phyloP scores from a whole-genome alignment of 1,140 invertebrate species.

The Diabrotica virgifera region DNA sequence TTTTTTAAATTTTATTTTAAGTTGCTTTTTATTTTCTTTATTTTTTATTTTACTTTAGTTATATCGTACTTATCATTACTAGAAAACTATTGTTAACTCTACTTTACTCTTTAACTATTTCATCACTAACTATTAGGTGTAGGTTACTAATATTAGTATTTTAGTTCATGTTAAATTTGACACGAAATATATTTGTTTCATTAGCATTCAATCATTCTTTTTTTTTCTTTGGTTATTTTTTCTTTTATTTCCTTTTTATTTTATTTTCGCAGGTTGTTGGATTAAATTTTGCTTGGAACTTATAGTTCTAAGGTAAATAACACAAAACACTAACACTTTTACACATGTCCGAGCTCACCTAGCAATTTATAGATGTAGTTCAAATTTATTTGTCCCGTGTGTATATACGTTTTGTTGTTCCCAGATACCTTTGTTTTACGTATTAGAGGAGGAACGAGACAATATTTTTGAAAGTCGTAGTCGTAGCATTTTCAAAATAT shows the following conservation, averaged over 20 bases:
- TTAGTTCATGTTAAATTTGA: background rate
- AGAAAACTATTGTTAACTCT: too few species aligned
- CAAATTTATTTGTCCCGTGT: slow-evolving; percentile 28
- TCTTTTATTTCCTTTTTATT: slow-evolving; percentile 26
- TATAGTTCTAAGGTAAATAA: slow-evolving; percentile 30
- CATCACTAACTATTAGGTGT: too few species aligned
- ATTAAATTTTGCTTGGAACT: slow-evolving; percentile 27
- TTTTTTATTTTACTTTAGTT: slow-evolving; percentile 21
- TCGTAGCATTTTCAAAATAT: too few species aligned
- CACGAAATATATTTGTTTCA: background rate
- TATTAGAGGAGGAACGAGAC: background rate
- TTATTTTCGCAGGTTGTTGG: slow-evolving; percentile 35
- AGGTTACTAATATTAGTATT: background rate
- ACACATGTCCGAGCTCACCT: slow-evolving; percentile 27
- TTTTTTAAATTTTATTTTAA: slow-evolving; percentile 16
- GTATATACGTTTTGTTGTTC: slow-evolving; percentile 28
- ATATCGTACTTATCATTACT: background rate
- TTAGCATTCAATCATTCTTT: slow-evolving; percentile 2
- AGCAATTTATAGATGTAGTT: slow-evolving; percentile 35
- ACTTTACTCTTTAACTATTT: too few species aligned
- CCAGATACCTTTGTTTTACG: slow-evolving; percentile 4
- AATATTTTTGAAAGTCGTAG: background rate
- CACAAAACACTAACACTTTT: slow-evolving; percentile 26
- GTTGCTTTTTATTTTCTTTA: slow-evolving; percentile 21
- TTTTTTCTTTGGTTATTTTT: slow-evolving; percentile 16